phyloP scores from a whole-genome alignment of 2,797 vertebrate genomes.

The Molossus alvarezi region DNA sequence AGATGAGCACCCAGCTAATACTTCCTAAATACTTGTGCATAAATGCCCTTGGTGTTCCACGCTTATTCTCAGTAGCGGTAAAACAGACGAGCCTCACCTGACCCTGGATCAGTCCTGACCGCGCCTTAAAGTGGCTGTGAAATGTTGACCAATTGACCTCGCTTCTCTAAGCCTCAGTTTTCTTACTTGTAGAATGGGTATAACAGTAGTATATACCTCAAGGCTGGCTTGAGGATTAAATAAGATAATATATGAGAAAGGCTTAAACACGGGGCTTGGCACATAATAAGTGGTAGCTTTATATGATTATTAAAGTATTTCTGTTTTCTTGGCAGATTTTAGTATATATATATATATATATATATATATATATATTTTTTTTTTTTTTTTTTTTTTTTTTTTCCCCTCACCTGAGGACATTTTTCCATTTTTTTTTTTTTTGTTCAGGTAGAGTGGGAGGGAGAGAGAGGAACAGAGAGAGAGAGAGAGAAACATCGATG shows the following conservation, averaged over 20 bases:
- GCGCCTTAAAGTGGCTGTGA: not conserved
- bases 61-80: not conserved
- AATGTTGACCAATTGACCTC: not conserved
- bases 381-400: no score
- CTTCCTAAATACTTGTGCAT: not conserved
- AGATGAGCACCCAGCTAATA: not conserved
- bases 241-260: not conserved
- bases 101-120: not conserved
- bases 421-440: no score
- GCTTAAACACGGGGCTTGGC: not conserved
- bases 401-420: no score
- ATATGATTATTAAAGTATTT: not conserved
- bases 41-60: not conserved
- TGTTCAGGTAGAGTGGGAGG: no score
- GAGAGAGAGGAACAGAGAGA: no score
- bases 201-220: not conserved
- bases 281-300: not conserved
- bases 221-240: constrained; percentile 28
- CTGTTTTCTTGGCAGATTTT: constrained; percentile 35
- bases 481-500: no score
- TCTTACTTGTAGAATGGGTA: not conserved
- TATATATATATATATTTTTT: no score
- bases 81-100: not conserved
- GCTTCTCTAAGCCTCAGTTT: not conserved
- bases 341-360: no score